These are phyloP conservation scores for Xerus inauris DNA, from an alignment of 2,113 vertebrate species.

Conservation along the genomic window DNA sequence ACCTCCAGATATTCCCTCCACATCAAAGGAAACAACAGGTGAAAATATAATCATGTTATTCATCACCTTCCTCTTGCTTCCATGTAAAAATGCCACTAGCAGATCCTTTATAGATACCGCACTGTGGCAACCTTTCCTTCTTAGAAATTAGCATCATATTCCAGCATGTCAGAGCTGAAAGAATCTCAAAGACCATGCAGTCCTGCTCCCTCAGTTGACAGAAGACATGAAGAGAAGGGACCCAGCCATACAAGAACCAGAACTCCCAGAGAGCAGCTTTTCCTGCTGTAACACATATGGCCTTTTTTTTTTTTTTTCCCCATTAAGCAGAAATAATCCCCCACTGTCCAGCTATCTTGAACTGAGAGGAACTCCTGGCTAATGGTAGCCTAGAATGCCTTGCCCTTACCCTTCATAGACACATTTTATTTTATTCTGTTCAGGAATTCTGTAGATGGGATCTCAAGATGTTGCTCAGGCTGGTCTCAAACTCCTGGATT, in stretches of 20 bases:
- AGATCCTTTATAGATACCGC: background rate
- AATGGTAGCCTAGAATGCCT: background rate
- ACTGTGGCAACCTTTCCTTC: background rate
- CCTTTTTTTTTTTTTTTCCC: background rate
- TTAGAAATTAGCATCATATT: slow-evolving; percentile 14
- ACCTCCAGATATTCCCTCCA: background rate
- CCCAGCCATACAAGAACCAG: background rate
- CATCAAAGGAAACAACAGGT: slow-evolving; percentile 21
- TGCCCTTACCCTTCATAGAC: background rate
- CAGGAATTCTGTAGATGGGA: background rate
- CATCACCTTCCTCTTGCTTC: background rate
- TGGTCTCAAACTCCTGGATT: background rate
- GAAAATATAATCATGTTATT: background rate
- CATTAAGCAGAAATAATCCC: background rate
- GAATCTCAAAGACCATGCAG: background rate
- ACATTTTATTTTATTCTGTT: background rate
- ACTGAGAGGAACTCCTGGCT: background rate
- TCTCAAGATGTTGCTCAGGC: background rate
- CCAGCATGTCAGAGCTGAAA: background rate
- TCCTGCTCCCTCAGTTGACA: background rate
- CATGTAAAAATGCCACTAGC: slow-evolving; percentile 20
- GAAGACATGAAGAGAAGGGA: background rate
- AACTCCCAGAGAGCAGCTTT: background rate
- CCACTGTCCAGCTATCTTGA: background rate
- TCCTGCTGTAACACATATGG: background rate